Evolutionary conservation across 1,140 invertebrate genomes (phyloP), one percentile per base, ranked within the genome.

Genomic region (Atta colombica): DNA sequence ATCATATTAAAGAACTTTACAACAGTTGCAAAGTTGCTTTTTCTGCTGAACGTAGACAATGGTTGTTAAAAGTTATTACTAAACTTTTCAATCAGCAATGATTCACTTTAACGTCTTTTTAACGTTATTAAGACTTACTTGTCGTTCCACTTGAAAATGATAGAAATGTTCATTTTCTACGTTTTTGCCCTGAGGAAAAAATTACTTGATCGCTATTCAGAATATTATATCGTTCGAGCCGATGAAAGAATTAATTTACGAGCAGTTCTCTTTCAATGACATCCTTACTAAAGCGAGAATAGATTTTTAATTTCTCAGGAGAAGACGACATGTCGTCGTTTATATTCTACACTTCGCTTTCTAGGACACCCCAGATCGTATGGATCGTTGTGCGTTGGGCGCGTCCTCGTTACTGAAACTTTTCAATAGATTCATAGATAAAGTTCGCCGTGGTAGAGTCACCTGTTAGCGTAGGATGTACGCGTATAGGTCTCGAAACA

Each of bases 351-450:
- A 61, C 25, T 31, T 82, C n/a, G 68, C 71, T 74, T 82, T 82
- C 68, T 82, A 45, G 80, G 25, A 16, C 80, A 45, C 0, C 18
- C 65, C 31, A 66, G 60, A 49, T 77, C 61, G 10, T 74, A 74
- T 74, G 28, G 53, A 74, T 74, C 53, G 71, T 31, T 31, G 16
- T 28, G 65, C n/a, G n/a, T 39, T 14, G 55, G n/a, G 80, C 12
- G 18, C 25, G 80, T 82, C 80, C 80, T 61, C 80, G 68, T 82
- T 82, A 25, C 51, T 74, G 55, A 74, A 82, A 82, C 39, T 82
- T 82, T 82, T 82, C 55, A 72, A 82, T 82, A 74, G 71, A 61
- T 82, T 61, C 80, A 61, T 74, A 31, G 12, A 12, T 82, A 82
- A 74, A 82, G 80, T 74, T 74, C 18, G 12, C 31, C 80, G 45